These are phyloP conservation scores for Anguilla pacifica DNA, from an alignment of 2,797 vertebrate species.

Conservation along the genomic window DNA sequence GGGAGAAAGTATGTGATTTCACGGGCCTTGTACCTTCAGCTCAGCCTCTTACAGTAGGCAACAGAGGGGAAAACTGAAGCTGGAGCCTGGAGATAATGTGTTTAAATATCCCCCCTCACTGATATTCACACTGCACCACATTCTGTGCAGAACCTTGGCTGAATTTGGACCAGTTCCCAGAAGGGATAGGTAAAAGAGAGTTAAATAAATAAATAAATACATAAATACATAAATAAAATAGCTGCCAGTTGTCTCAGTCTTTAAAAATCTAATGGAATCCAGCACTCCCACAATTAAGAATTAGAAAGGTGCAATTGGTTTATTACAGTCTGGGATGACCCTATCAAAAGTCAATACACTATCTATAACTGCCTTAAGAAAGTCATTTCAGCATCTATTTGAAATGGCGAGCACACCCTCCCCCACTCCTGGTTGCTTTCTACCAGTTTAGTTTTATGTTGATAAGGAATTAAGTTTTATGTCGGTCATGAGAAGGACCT, in stretches of 20 bases:
- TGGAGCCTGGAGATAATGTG: neutral
- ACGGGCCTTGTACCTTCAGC: conserved; percentile 2
- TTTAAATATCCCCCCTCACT: neutral
- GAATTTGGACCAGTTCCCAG: conserved; percentile 13
- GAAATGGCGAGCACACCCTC: neutral
- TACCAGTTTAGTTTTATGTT: neutral
- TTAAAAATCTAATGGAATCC: conserved; percentile 21
- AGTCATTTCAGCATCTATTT: neutral
- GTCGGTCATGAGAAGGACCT: neutral
- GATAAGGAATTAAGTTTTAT: neutral
- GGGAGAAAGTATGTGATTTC: neutral
- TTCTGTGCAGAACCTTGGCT: neutral
- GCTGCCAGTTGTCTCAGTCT: neutral
- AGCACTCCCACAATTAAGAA: conserved; percentile 20
- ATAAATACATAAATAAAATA: neutral
- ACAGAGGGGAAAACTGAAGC: neutral
- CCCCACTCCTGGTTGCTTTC: neutral
- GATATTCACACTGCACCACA: conserved; percentile 3
- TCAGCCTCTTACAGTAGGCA: neutral
- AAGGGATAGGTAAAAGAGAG: neutral
- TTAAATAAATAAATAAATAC: neutral
- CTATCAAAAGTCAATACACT: conserved; percentile 12
- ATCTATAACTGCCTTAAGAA: neutral
- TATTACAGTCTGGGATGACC: conserved; percentile 5
- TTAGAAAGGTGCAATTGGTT: conserved; percentile 22